Percentiles rank a stretch among this genome's conserved stretches.
These are phyloP conservation scores for Xylota sylvarum DNA, from an alignment of 2,888 invertebrate genomes.

Conservation along the genomic window DNA sequence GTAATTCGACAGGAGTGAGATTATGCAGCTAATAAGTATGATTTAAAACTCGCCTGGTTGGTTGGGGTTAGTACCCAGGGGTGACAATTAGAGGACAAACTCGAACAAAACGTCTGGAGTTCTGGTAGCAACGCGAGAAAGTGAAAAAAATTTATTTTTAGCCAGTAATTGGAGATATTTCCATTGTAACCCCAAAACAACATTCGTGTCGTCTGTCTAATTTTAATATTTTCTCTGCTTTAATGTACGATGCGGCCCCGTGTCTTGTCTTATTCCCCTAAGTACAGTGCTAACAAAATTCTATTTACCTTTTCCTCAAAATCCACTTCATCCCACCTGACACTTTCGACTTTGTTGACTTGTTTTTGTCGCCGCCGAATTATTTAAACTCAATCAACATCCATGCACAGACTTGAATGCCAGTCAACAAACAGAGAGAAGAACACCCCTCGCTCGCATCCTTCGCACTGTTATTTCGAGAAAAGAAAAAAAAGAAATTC, in stretches of 20 bases:
- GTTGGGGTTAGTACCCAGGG: slow-evolving; percentile 39
- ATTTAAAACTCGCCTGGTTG: slow-evolving; percentile 42
- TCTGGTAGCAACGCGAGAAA: background rate
- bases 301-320: slow-evolving; percentile 8
- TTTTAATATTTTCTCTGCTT: background rate
- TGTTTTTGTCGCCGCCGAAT: slow-evolving; percentile 28
- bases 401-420: slow-evolving; percentile 22
- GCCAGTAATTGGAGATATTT: too few species aligned
- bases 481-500: background rate
- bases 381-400: slow-evolving; percentile 50
- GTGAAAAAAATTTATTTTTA: background rate
- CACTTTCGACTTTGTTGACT: slow-evolving; percentile 22
- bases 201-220: background rate
- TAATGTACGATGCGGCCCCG: background rate
- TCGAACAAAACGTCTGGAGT: too few species aligned
- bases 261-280: background rate
- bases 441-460: slow-evolving; percentile 16
- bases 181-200: too few species aligned
- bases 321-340: background rate
- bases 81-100: slow-evolving; percentile 40
- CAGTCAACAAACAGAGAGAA: slow-evolving; percentile 26
- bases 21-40: slow-evolving; percentile 47
- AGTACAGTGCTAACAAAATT: background rate
- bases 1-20: slow-evolving; percentile 14
- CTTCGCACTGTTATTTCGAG: background rate